Conservation (phyloP, 1,140 invertebrate species). For the Drosophila dunni region DNA sequence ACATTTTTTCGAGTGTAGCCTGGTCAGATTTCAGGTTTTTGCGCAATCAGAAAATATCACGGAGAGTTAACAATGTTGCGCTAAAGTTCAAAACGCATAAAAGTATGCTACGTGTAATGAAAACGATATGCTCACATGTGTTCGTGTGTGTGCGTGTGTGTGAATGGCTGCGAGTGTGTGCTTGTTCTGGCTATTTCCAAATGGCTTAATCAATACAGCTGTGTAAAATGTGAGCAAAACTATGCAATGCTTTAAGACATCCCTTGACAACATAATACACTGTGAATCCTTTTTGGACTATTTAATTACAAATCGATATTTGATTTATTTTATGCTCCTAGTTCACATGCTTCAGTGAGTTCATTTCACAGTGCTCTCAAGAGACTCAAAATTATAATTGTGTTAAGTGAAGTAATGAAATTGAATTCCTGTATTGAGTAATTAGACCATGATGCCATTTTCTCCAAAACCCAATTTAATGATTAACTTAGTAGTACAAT, state of each 20-base stretch:
- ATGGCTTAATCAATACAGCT: slow-evolving; percentile 42
- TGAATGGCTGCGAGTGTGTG: not conserved
- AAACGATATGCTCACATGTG: slow-evolving; percentile 24
- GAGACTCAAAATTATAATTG: too few relatives aligned
- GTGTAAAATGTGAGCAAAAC: slow-evolving; percentile 18
- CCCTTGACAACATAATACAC: slow-evolving; percentile 1
- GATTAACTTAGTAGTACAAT: slow-evolving; percentile 6
- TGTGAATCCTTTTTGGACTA: not conserved
- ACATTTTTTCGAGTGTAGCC: slow-evolving; percentile 29
- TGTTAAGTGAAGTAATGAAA: not conserved
- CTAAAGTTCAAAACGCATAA: slow-evolving; percentile 51
- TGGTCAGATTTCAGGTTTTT: slow-evolving; percentile 14
- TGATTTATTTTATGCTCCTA: too few relatives aligned
- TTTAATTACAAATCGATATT: too few relatives aligned
- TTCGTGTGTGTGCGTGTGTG: slow-evolving; percentile 3
- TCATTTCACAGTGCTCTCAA: too few relatives aligned
- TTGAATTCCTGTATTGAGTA: not conserved
- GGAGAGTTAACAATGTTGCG: slow-evolving; percentile 49
- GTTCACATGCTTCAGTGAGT: too few relatives aligned
- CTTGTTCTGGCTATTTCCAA: slow-evolving; percentile 25
- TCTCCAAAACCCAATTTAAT: not conserved
- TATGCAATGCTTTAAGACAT: slow-evolving; percentile 12
- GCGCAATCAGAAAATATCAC: slow-evolving; percentile 42
- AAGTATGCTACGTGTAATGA: slow-evolving; percentile 57
- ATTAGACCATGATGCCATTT: slow-evolving; percentile 1